Conservation (phyloP, 2,888 invertebrate species). For the Acleris holmiana region DNA sequence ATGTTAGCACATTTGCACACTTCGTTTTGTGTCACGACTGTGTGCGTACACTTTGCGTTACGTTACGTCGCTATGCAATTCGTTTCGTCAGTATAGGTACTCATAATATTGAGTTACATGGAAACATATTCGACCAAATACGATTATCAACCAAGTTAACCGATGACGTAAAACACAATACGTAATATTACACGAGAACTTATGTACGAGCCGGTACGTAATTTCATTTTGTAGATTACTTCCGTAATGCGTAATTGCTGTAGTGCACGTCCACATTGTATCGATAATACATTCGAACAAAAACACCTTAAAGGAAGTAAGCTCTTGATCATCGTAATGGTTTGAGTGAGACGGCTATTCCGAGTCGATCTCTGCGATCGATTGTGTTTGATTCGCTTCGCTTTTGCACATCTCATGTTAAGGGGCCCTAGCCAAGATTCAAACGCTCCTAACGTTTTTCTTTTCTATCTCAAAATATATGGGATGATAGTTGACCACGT, state of each 20-base stretch:
- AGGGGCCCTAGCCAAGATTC: too few relatives aligned
- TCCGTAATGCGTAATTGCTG: conserved; percentile 66
- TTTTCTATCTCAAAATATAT: too few relatives aligned
- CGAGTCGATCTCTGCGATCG: conserved; percentile 20
- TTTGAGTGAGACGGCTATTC: conserved; percentile 32
- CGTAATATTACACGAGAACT: conserved; percentile 55
- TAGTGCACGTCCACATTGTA: conserved; percentile 48
- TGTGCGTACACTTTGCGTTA: neutral
- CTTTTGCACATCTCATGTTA: conserved; percentile 5
- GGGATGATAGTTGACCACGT: too few relatives aligned
- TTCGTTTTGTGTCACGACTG: conserved; percentile 8
- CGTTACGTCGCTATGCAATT: conserved; percentile 9
- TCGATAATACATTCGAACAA: conserved; percentile 40
- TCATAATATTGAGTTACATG: conserved; percentile 13
- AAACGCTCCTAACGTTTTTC: too few relatives aligned
- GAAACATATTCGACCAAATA: conserved; percentile 43
- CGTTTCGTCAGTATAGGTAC: conserved; percentile 8
- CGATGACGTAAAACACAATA: conserved; percentile 57
- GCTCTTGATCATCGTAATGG: conserved; percentile 37
- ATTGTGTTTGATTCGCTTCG: conserved; percentile 15
- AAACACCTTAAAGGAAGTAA: conserved; percentile 38
- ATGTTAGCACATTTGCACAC: conserved; percentile 6
- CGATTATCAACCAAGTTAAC: conserved; percentile 41
- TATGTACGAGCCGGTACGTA: conserved; percentile 56
- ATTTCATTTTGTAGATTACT: conserved; percentile 64